Evolutionary conservation across 2,797 vertebrate species (phyloP).

Genomic region (Centropyge bicolor): DNA sequence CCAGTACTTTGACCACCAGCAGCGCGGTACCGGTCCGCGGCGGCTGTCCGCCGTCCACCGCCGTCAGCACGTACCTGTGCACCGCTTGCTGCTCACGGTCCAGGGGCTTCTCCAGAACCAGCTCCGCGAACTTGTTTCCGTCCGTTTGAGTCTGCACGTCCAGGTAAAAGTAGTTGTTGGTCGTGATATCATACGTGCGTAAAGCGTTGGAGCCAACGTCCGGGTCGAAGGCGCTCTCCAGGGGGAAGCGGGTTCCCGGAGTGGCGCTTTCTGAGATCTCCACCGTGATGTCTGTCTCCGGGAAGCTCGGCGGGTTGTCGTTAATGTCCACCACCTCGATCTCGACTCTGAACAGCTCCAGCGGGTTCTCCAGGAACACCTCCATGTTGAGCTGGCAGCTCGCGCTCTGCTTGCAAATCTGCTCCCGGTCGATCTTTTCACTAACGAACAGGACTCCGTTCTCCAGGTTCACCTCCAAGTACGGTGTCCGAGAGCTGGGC

Average conservation of each 20-base stretch:
- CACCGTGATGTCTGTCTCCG: conserved; percentile 95
- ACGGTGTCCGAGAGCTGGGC: conserved; percentile 93
- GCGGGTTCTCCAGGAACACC: conserved; percentile 95
- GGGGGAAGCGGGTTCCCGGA: conserved; percentile 94
- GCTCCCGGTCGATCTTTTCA: conserved; percentile 96
- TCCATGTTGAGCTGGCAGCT: conserved; percentile 96
- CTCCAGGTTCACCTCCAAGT: conserved; percentile 96
- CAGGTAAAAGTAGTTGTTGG: conserved; percentile 94
- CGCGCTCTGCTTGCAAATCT: conserved; percentile 94
- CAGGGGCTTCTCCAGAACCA: conserved; percentile 94
- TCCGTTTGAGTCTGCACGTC: conserved; percentile 97
- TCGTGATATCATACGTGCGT: conserved; percentile 96
- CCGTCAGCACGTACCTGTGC: conserved; percentile 97
- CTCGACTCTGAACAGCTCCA: conserved; percentile 96
- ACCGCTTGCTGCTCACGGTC: conserved; percentile 97
- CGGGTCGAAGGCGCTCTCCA: conserved; percentile 97
- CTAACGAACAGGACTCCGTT: conserved; percentile 94
- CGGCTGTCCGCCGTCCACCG: conserved; percentile 95
- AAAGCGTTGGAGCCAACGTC: conserved; percentile 97
- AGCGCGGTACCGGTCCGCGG: conserved; percentile 96
- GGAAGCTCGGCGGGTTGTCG: conserved; percentile 95
- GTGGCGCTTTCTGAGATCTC: conserved; percentile 98
- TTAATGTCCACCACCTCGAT: conserved; percentile 99
- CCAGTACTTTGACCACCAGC: conserved; percentile 94
- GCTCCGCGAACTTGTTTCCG: conserved; percentile 96